These are phyloP conservation scores for Venustaconcha ellipsiformis DNA, from an alignment of 1,140 invertebrate genomes.

Conservation along the genomic window DNA sequence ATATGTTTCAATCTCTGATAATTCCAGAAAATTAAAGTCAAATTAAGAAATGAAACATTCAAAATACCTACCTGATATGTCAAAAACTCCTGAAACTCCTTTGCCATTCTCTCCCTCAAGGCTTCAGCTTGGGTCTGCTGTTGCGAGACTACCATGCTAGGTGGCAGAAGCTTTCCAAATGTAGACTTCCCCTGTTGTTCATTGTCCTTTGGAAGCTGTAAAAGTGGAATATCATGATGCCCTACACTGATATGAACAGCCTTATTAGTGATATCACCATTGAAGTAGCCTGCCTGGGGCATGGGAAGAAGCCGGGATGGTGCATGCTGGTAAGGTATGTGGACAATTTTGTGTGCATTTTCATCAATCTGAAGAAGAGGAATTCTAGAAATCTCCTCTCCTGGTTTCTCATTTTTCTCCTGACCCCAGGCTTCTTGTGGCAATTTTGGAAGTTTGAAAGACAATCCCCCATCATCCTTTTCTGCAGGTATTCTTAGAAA, in stretches of 20 bases:
- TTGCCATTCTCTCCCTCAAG: constrained; percentile 27
- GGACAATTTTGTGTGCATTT: not conserved
- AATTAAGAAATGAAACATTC: no score
- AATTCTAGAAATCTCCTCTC: constrained; percentile 24
- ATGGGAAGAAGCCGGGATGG: no score
- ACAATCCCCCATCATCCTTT: constrained; percentile 35
- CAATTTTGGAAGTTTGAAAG: constrained; percentile 43
- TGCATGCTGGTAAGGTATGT: constrained; percentile 11
- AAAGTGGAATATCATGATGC: constrained; percentile 37
- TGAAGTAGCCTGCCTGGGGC: no score
- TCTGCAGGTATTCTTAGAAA: constrained; percentile 53
- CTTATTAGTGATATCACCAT: no score
- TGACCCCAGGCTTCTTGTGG: constrained; percentile 38
- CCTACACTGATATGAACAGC: constrained; percentile 2
- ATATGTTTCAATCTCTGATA: no score
- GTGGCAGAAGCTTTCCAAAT: constrained; percentile 46
- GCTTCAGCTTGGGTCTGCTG: no score
- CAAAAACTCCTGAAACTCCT: constrained; percentile 46
- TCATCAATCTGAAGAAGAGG: constrained; percentile 46
- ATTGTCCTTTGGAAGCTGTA: constrained; percentile 33
- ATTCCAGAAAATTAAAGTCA: no score
- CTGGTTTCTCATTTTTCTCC: constrained; percentile 6
- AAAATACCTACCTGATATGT: constrained; percentile 36
- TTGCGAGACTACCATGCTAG: constrained; percentile 23
- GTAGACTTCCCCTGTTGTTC: constrained; percentile 22